phyloP scores from a whole-genome alignment of 35 echinoderm and acorn worm species.

The Acanthaster planci region DNA sequence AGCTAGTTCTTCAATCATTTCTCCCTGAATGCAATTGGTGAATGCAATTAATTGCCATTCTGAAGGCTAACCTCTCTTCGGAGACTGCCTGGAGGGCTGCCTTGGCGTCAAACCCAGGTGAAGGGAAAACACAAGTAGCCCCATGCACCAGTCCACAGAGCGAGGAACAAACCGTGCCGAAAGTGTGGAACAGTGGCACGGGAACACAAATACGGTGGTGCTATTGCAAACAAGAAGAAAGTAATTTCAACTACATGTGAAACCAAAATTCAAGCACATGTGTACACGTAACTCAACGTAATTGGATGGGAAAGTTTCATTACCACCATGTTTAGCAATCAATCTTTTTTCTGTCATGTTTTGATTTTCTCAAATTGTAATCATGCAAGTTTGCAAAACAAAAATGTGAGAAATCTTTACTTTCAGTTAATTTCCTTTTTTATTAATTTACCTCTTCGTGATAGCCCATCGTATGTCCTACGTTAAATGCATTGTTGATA shows the following conservation, averaged over 20 bases:
- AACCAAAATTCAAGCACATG: too few relatives aligned
- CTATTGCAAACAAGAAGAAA: constrained; percentile 35
- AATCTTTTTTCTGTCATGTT: too few relatives aligned
- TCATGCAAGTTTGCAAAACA: too few relatives aligned
- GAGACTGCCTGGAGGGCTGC: constrained; percentile 64
- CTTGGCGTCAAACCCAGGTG: constrained; percentile 67
- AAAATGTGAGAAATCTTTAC: too few relatives aligned
- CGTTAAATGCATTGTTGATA: constrained; percentile 49
- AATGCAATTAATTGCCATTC: too few relatives aligned
- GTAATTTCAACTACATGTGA: neutral
- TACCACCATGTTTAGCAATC: too few relatives aligned
- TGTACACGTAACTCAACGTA: too few relatives aligned
- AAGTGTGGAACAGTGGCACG: constrained; percentile 79
- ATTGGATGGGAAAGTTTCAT: too few relatives aligned
- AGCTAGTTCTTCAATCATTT: too few relatives aligned
- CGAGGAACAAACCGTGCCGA: constrained; percentile 61
- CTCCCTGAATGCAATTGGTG: too few relatives aligned
- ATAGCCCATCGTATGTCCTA: constrained; percentile 35
- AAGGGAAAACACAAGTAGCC: constrained; percentile 60
- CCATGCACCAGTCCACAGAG: constrained; percentile 51
- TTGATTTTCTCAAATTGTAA: too few relatives aligned
- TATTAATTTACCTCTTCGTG: constrained; percentile 44
- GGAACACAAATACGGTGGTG: constrained; percentile 57
- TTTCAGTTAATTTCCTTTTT: too few relatives aligned
- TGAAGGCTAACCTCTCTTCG: constrained; percentile 52